Evolutionary conservation across 2,888 invertebrate species (phyloP), one percentile per base, ranked within the genome.

Genomic region (Molanna angustata): DNA sequence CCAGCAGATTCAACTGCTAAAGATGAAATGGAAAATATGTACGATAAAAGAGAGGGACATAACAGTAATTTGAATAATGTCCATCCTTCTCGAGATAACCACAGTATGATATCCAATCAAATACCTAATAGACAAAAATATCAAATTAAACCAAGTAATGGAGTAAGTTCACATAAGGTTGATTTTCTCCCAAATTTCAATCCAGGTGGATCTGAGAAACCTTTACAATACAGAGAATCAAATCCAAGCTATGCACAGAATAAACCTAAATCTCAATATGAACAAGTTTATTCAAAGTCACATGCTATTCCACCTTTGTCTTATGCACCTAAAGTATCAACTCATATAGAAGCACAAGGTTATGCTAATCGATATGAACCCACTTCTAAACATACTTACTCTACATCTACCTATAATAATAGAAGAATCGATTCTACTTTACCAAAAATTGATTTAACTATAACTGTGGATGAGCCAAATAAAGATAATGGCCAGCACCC

Each of bases 1-100:
- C 86, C 90, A 2, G 91, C 93, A 0, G 92, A 93, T 70, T 92
- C 92, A 0, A 92, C 93, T 1, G 86, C 88, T 11, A 82, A 82
- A 64, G 85, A 86, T 63, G 82, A 83, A 49, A 69, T 74, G 11
- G 83, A 83, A 63, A 74, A 74, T 13, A 68, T 65, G 17, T 62
- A 66, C 55, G 76, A 76, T 58, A 70, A 62, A 64, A 74, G 74
- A 65, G 63, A 20, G 55, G 71, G 48, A 70, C 53, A 50, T 20
- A 49, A 31, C 19, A 42, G 46, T 44, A 46, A 46, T 54, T 9
- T 46, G 35, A 41, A 54, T 49, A 58, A 60, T 31, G 32, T 39
- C 13, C 41, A 62, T 64, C 69, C 48, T 69, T 72, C 37, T 67
- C 71, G 40, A 66, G 72, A 18, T 67, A 63, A 58, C 67, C 61